Conservation (phyloP, 2,113 vertebrate genomes). For the Cyprinodon variegatus region DNA sequence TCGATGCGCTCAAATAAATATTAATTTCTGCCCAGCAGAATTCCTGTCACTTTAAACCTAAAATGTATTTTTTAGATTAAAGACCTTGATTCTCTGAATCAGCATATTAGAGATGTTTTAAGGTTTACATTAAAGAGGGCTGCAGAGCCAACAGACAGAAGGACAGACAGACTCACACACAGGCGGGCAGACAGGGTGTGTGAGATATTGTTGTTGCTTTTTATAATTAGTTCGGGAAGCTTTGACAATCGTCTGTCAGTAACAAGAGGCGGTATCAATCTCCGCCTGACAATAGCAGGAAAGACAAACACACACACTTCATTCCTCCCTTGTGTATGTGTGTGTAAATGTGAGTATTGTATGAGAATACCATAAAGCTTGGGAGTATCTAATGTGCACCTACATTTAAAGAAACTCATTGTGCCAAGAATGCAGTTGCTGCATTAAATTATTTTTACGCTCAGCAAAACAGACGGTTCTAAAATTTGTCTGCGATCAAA, state of each 20-base stretch:
- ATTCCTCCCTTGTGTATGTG: conserved; percentile 27
- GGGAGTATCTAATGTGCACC: conserved; percentile 7
- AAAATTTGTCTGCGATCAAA: conserved; percentile 37
- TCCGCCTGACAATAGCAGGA: conserved; percentile 96
- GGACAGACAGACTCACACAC: conserved; percentile 27
- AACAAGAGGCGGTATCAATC: conserved; percentile 97
- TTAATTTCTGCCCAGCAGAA: not conserved
- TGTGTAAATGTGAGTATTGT: conserved; percentile 7
- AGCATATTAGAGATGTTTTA: not conserved
- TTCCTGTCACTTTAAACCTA: not conserved
- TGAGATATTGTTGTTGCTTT: conserved; percentile 97
- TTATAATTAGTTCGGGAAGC: conserved; percentile 99
- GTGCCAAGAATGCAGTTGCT: conserved; percentile 24
- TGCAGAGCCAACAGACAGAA: conserved; percentile 19
- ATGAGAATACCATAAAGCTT: not conserved
- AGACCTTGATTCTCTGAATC: not conserved
- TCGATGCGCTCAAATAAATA: not conserved
- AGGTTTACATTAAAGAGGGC: conserved; percentile 2
- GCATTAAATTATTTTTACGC: conserved; percentile 6
- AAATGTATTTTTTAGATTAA: not conserved
- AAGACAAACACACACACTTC: conserved; percentile 73
- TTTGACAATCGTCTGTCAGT: conserved; percentile 96
- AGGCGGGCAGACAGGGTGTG: conserved; percentile 74
- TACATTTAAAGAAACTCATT: not conserved
- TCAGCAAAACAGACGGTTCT: conserved; percentile 6